phyloP scores from a whole-genome alignment of 2,888 invertebrate genomes.

The Blera fallax region DNA sequence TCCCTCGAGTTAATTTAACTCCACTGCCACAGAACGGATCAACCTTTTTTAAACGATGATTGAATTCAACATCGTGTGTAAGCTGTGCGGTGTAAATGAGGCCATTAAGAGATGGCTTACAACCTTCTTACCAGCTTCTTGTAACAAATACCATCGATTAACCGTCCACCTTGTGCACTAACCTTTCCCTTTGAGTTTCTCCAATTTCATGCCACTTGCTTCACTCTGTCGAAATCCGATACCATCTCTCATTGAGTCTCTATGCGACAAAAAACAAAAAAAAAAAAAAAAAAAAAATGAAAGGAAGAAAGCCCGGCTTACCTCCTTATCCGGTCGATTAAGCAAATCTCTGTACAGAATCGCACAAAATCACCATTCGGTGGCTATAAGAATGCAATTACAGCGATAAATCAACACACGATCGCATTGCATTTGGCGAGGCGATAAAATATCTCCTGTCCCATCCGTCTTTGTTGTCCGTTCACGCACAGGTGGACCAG shows the following conservation, averaged over 20 bases:
- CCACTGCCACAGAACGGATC: not conserved
- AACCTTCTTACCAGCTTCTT: constrained; percentile 26
- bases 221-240: constrained; percentile 43
- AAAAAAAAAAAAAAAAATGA: constrained; percentile 34
- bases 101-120: constrained; percentile 48
- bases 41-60: not conserved
- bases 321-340: constrained; percentile 59
- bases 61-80: constrained; percentile 16
- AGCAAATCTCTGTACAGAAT: constrained; percentile 63
- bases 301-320: constrained; percentile 33
- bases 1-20: not conserved
- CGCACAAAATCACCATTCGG: constrained; percentile 56
- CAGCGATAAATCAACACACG: constrained; percentile 68
- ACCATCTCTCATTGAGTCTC: constrained; percentile 40
- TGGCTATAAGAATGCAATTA: constrained; percentile 67
- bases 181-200: constrained; percentile 63
- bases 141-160: constrained; percentile 46
- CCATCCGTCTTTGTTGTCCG: constrained; percentile 23
- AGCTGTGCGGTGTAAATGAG: constrained; percentile 38
- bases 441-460: constrained; percentile 63
- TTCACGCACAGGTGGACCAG: constrained; percentile 54
- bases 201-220: constrained; percentile 63
- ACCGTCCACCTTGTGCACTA: constrained; percentile 11
- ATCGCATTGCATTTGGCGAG: constrained; percentile 57
- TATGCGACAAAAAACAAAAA: constrained; percentile 41